Evolutionary conservation across 2,113 vertebrate genomes (phyloP), one percentile per base, ranked within the genome.

Genomic region (Nansenia antarctica): DNA sequence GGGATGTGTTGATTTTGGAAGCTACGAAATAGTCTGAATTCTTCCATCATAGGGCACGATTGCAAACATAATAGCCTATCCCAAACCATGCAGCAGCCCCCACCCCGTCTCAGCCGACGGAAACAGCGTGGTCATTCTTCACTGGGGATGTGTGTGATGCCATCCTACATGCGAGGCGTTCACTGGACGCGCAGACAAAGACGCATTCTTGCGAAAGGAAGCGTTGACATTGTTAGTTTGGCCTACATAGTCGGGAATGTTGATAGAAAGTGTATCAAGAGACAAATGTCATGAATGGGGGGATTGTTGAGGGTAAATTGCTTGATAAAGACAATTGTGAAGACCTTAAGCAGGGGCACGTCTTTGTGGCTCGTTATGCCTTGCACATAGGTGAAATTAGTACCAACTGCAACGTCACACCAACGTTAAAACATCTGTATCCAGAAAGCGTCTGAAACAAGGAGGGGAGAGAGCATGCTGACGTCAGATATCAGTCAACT

Each of bases 161-260:
- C 59, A 20, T 24, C 34, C 67, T 60, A 32, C 45, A 31, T 32
- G 27, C 55, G 18, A 58, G 27, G 29, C 54, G 45, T 37, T 42
- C 62, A 14, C 29, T 31, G 15, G 15, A 24, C 31, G 22, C 5
- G 18, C 52, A 32, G 9, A 83, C 65, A 63, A 76, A 47, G 35
- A 22, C 22, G 22, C 68, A 64, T 76, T 76, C 45, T 66, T 53
- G 7, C 49, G 14, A 5, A 27, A 6, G n/a, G 60, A 55, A 53
- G n/a, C 60, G 61, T 34, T 64, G 76, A 61, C 66, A 57, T 67
- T 75, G 61, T 69, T 65, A 22, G 42, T 45, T 31, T 79, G 73
- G 76, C 67, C 73, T 62, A 76, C 75, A 69, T 81, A 71, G 39
- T 55, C 24, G 26, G 18, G 26, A 49, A 49, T 67, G 65, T 60